Evolutionary conservation across 92 coral and sea anemone genomes (phyloP).

Genomic region (Pocillopora meandrina): DNA sequence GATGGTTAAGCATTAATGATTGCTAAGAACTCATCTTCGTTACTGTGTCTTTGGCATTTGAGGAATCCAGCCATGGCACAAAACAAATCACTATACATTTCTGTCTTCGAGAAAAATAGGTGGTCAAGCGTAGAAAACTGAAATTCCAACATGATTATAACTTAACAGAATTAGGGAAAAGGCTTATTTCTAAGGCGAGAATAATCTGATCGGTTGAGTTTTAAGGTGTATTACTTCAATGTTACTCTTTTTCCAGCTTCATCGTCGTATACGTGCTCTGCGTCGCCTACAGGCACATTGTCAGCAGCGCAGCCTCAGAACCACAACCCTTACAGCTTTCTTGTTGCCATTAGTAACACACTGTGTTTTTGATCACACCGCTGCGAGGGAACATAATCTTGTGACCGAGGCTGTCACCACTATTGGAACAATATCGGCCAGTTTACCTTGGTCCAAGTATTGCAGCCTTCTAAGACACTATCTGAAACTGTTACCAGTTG

Average conservation of each 20-base stretch:
- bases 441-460: slow-evolving; percentile 92
- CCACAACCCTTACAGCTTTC: slow-evolving; percentile 70
- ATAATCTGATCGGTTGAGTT: too few species aligned
- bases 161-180: too few species aligned
- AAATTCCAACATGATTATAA: too few species aligned
- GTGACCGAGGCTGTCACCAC: slow-evolving; percentile 89
- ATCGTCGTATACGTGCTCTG: slow-evolving; percentile 95
- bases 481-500: slow-evolving; percentile 73
- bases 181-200: too few species aligned
- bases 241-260: slow-evolving; percentile 57
- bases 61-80: too few species aligned
- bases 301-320: slow-evolving; percentile 67
- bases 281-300: slow-evolving; percentile 85
- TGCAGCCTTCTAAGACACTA: slow-evolving; percentile 75
- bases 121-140: too few species aligned
- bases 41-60: too few species aligned
- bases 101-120: too few species aligned
- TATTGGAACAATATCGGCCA: slow-evolving; percentile 77
- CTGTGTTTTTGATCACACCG: slow-evolving; percentile 84
- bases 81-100: too few species aligned
- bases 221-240: too few species aligned
- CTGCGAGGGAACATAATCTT: slow-evolving; percentile 87
- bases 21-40: too few species aligned
- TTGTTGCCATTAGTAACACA: slow-evolving; percentile 90
- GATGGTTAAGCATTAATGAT: too few species aligned